Conservation (phyloP, 2,113 vertebrate species). For the Rhynchopsitta pachyrhyncha region DNA sequence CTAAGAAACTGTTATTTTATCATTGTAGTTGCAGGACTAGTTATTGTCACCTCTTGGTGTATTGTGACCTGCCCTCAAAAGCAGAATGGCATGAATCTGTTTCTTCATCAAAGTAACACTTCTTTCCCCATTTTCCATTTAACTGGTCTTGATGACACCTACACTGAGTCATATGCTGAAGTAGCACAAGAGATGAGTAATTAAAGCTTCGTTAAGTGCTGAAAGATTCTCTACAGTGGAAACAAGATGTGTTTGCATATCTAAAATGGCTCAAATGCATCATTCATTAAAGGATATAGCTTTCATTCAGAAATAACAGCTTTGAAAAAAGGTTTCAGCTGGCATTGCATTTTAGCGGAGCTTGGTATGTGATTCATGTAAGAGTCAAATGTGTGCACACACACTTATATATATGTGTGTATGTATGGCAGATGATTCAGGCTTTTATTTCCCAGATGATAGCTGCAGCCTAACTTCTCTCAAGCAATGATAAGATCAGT, state of each 20-base stretch:
- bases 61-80: neutral
- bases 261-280: neutral
- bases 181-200: neutral
- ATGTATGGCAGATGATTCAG: slow-evolving; percentile 12
- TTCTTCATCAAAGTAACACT: neutral
- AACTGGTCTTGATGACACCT: neutral
- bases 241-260: neutral
- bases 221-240: neutral
- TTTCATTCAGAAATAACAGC: slow-evolving; percentile 33
- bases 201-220: neutral
- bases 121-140: neutral
- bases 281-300: neutral
- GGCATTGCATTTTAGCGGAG: neutral
- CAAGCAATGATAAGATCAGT: neutral
- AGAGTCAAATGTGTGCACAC: neutral
- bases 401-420: neutral
- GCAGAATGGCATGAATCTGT: neutral
- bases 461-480: neutral
- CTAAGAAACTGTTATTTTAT: neutral
- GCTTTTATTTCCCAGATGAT: slow-evolving; percentile 33
- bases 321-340: slow-evolving; percentile 33
- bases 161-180: slow-evolving; percentile 12
- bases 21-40: neutral
- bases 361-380: neutral
- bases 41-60: neutral